These are phyloP conservation scores for Exaiptasia diaphana DNA, from an alignment of 64 coral and sea anemone genomes.

Conservation along the genomic window DNA sequence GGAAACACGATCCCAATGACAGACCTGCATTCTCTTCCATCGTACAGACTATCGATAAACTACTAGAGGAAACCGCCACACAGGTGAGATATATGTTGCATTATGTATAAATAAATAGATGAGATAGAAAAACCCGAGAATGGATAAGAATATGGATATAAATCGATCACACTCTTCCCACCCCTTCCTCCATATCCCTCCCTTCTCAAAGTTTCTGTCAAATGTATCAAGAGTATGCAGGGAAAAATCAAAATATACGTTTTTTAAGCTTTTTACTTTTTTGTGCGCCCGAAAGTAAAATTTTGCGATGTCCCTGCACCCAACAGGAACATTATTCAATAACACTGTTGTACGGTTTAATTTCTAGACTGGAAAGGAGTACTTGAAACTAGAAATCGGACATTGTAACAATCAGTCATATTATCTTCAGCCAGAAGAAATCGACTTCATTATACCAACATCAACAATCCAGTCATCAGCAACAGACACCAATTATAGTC, in stretches of 20 bases:
- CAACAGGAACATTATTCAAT: no score
- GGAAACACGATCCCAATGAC: slow-evolving; percentile 60
- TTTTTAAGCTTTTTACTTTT: no score
- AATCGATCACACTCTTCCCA: no score
- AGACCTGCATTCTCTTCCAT: slow-evolving; percentile 63
- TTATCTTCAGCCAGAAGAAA: slow-evolving; percentile 64
- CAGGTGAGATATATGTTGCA: slow-evolving; percentile 23
- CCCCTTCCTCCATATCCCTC: neutral
- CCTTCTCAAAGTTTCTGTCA: neutral
- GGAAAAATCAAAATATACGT: no score
- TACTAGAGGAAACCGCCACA: slow-evolving; percentile 46
- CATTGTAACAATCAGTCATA: slow-evolving; percentile 5
- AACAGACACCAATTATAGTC: slow-evolving; percentile 15
- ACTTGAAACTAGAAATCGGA: slow-evolving; percentile 64
- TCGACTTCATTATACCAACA: no score
- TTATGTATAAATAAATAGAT: no score
- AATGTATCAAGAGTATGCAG: no score
- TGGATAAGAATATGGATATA: no score
- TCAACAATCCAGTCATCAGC: neutral
- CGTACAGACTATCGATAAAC: slow-evolving; percentile 61
- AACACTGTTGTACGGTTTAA: no score
- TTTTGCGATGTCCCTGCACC: no score
- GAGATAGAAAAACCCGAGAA: no score
- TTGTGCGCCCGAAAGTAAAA: no score
- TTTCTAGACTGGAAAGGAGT: slow-evolving; percentile 69